Conservation (phyloP, 2,888 invertebrate species). For the Tenthredo notha region DNA sequence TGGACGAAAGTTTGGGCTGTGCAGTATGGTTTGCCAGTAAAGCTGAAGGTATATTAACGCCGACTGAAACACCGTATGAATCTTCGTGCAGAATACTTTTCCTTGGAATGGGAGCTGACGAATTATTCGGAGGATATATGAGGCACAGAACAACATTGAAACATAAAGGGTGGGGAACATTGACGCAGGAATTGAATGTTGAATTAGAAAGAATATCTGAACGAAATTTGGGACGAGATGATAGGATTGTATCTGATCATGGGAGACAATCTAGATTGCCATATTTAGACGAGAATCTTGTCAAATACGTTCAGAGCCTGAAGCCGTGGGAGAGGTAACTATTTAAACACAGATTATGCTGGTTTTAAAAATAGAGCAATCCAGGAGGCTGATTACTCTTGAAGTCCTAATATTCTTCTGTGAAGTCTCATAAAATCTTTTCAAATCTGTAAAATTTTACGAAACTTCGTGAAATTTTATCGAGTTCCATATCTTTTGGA, state of each 20-base stretch:
- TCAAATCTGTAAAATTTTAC: no score
- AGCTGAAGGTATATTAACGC: slow-evolving; percentile 81
- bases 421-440: neutral
- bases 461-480: no score
- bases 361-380: neutral
- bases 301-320: slow-evolving; percentile 83
- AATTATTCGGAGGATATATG: slow-evolving; percentile 96
- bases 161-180: slow-evolving; percentile 80
- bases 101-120: slow-evolving; percentile 98
- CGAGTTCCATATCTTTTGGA: no score
- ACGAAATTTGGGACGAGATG: slow-evolving; percentile 96
- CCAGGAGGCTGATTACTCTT: neutral
- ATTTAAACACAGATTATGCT: neutral
- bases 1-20: slow-evolving; percentile 98
- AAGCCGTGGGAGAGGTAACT: slow-evolving; percentile 85
- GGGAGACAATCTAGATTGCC: slow-evolving; percentile 91
- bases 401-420: neutral
- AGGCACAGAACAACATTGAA: slow-evolving; percentile 89
- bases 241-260: slow-evolving; percentile 94
- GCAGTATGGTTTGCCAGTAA: slow-evolving; percentile 98
- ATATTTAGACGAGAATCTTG: slow-evolving; percentile 87
- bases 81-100: slow-evolving; percentile 88
- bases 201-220: slow-evolving; percentile 93
- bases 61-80: slow-evolving; percentile 73
- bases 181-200: slow-evolving; percentile 81